Conservation (phyloP, 2,888 invertebrate species). For the Anthoptus insignis region DNA sequence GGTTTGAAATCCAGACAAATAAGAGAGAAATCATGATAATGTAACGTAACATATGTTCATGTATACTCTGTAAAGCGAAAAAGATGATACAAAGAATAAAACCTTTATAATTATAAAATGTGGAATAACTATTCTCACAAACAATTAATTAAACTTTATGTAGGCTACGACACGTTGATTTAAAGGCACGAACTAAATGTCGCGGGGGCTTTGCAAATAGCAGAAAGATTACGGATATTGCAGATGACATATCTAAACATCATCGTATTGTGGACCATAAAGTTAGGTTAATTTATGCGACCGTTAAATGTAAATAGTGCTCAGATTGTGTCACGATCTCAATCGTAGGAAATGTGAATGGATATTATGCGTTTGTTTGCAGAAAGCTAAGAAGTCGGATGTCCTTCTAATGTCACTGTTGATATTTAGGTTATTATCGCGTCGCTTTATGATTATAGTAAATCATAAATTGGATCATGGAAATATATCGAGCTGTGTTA, state of each 20-base stretch:
- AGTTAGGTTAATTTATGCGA: slow-evolving; percentile 36
- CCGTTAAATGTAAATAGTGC: slow-evolving; percentile 33
- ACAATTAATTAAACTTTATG: slow-evolving; percentile 31
- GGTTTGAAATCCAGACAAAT: too few species aligned
- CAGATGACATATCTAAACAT: slow-evolving; percentile 38
- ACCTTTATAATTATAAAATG: background rate
- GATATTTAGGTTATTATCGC: slow-evolving; percentile 5
- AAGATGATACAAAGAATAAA: too few species aligned
- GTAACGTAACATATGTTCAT: too few species aligned
- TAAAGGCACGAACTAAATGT: slow-evolving; percentile 37
- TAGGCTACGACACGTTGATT: slow-evolving; percentile 26
- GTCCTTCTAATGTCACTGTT: slow-evolving; percentile 2
- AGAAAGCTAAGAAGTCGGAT: background rate
- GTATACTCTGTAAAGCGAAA: background rate
- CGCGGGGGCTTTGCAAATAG: slow-evolving; percentile 30
- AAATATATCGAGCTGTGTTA: background rate
- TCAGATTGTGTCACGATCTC: slow-evolving; percentile 30
- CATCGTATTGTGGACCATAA: slow-evolving; percentile 36
- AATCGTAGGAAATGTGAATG: slow-evolving; percentile 18
- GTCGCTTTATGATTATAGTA: background rate
- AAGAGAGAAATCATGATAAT: too few species aligned
- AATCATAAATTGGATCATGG: background rate
- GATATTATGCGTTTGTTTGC: slow-evolving; percentile 18
- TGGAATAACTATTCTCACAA: slow-evolving; percentile 11
- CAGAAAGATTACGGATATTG: slow-evolving; percentile 34